These are phyloP conservation scores for Musca domestica DNA, from an alignment of 1,140 invertebrate genomes.

Conservation along the genomic window DNA sequence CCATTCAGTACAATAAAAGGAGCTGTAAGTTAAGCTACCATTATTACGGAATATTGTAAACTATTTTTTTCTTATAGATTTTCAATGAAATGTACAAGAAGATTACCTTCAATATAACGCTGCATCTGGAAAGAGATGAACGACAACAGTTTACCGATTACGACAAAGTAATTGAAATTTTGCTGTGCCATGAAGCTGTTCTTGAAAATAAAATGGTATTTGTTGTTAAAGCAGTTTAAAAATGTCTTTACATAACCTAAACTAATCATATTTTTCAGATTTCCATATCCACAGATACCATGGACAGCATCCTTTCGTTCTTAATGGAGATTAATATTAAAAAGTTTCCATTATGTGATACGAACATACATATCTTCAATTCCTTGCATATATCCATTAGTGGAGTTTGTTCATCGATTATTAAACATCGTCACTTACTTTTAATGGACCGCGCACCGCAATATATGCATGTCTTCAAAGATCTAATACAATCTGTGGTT, in stretches of 20 bases:
- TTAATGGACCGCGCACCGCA: constrained; percentile 47
- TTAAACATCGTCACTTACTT: constrained; percentile 39
- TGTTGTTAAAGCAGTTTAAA: neutral
- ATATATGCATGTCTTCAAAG: constrained; percentile 41
- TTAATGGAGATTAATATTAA: constrained; percentile 46
- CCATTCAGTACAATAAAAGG: constrained; percentile 45
- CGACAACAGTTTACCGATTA: constrained; percentile 32
- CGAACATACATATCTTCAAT: constrained; percentile 34
- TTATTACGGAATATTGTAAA: neutral
- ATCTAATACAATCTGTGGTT: constrained; percentile 44
- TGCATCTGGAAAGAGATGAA: constrained; percentile 23
- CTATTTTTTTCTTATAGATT: constrained; percentile 34
- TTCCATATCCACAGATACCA: constrained; percentile 39
- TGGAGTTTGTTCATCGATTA: constrained; percentile 34
- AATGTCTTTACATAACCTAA: neutral
- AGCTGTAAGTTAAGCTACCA: constrained; percentile 34
- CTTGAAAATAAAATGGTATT: constrained; percentile 39
- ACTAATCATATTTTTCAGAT: constrained; percentile 14
- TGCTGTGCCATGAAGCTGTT: constrained; percentile 35
- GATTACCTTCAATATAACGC: constrained; percentile 27
- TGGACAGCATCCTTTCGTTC: constrained; percentile 41
- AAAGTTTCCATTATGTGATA: constrained; percentile 31
- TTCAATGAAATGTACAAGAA: constrained; percentile 48
- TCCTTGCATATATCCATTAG: constrained; percentile 33
- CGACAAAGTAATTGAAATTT: constrained; percentile 20